A percentile compares a stretch with the other conserved stretches of the same genome.
Evolutionary conservation across 2,113 vertebrate species (phyloP).

Genomic region (Aramus guarauna): DNA sequence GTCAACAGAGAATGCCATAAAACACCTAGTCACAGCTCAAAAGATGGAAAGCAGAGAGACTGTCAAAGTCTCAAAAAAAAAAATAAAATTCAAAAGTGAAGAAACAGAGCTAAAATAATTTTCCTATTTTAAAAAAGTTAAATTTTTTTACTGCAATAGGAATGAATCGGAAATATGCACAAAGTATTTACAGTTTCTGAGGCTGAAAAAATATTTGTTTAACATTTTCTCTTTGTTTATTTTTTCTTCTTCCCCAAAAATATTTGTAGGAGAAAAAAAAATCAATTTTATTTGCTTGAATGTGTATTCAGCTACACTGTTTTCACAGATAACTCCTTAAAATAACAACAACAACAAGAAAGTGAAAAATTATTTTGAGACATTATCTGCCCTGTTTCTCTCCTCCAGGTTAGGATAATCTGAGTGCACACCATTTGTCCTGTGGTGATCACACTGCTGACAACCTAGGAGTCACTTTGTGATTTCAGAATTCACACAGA

Average conservation of each 20-base stretch:
- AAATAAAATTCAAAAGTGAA: neutral
- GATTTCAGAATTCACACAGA: neutral
- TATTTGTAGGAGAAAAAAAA: rapidly evolving
- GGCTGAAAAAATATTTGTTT: neutral
- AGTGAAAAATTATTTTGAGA: neutral
- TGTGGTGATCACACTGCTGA: neutral
- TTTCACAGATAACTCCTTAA: neutral
- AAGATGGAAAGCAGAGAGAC: neutral
- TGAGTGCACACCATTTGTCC: neutral
- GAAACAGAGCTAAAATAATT: neutral
- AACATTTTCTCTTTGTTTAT: neutral
- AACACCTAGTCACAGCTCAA: neutral
- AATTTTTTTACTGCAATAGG: neutral
- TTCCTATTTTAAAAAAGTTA: neutral
- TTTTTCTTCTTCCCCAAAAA: neutral
- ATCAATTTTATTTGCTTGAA: neutral
- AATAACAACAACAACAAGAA: neutral
- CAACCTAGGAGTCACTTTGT: neutral
- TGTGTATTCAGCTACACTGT: neutral
- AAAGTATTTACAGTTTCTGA: neutral
- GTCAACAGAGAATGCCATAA: neutral
- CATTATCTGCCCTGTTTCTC: neutral
- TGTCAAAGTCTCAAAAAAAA: neutral
- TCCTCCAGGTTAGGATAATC: neutral
- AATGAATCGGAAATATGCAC: neutral